phyloP scores from a whole-genome alignment of 2,888 invertebrate species.

The Drosophila meridiana region DNA sequence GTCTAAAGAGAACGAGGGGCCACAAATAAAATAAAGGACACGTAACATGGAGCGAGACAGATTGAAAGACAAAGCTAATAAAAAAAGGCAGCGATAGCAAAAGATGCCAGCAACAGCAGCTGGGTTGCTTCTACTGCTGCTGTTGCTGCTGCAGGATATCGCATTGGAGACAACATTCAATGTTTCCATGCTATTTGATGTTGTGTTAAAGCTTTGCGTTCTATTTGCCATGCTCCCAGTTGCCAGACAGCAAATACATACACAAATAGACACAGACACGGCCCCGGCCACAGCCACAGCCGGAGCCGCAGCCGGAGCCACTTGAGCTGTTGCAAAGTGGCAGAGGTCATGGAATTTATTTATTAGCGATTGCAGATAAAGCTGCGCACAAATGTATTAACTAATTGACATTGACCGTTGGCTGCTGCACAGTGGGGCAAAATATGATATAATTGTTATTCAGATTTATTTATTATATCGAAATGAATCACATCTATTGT shows the following conservation, averaged over 20 bases:
- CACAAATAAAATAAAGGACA: constrained; percentile 71
- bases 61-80: constrained; percentile 68
- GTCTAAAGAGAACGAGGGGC: constrained; percentile 6
- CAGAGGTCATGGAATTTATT: constrained; percentile 72
- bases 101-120: constrained; percentile 42
- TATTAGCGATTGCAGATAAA: constrained; percentile 71
- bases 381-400: constrained; percentile 61
- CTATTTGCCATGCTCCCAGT: constrained; percentile 30
- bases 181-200: constrained; percentile 41
- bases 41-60: constrained; percentile 47
- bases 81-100: constrained; percentile 46
- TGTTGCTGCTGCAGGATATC: constrained; percentile 30
- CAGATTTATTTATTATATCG: background rate
- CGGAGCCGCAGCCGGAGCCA: constrained; percentile 10
- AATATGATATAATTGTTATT: background rate
- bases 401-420: constrained; percentile 61
- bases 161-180: constrained; percentile 19
- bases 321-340: constrained; percentile 24
- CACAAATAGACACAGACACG: constrained; percentile 4
- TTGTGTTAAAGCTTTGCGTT: constrained; percentile 49
- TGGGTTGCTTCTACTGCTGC: constrained; percentile 13
- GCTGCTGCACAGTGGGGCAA: background rate
- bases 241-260: constrained; percentile 21
- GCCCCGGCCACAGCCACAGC: constrained; percentile 4
- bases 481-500: too few species aligned